Evolutionary conservation across 1,140 invertebrate species (phyloP), one percentile per base, ranked within the genome.

Genomic region (Nasonia vitripennis): DNA sequence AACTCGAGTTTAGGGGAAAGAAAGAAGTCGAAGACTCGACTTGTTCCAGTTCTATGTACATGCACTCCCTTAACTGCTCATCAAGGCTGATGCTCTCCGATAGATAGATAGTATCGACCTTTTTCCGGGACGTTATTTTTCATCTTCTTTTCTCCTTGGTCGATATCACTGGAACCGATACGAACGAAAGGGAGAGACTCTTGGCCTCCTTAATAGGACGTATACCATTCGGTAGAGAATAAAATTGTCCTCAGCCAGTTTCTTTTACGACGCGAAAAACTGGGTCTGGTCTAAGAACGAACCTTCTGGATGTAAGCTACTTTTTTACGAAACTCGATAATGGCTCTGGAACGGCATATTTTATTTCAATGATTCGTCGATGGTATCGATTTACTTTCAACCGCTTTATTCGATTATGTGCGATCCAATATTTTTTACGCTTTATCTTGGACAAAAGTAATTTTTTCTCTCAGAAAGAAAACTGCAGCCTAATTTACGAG

Each of bases 101-200:
- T 27, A 27, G n/a, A 78, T 51, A 78, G 37, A 62, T 62, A 62
- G 55, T 62, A 78, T 78, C 75, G 45, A 78, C 41, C 41, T 51
- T 51, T 78, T 51, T 51, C n/a, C 41, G 7, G 20, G 23, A 45
- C 27, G 23, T 51, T 78, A 78, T 78, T 78, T 78, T 78, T 78
- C 75, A 78, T 78, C 75, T 34, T 12, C 75, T 10, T 7, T 17
- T 17, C 11, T 17, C n/a, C 6, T 27, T 31, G 55, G 14, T 31
- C 70, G 70, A 71, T 71, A 71, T 34, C 70, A 31, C 7, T 2
- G 23, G 12, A 71, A 27, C 31, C 27, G 70, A 71, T 71, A 62
- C 55, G 55, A 2, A 62, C 55, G 17, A 62, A 20, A 62, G 55
- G 17, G 55, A n/a, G 17, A 62, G 20, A 62, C 14, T 20, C 55